phyloP scores from a whole-genome alignment of 1,140 invertebrate genomes.

The Eueides isabella region DNA sequence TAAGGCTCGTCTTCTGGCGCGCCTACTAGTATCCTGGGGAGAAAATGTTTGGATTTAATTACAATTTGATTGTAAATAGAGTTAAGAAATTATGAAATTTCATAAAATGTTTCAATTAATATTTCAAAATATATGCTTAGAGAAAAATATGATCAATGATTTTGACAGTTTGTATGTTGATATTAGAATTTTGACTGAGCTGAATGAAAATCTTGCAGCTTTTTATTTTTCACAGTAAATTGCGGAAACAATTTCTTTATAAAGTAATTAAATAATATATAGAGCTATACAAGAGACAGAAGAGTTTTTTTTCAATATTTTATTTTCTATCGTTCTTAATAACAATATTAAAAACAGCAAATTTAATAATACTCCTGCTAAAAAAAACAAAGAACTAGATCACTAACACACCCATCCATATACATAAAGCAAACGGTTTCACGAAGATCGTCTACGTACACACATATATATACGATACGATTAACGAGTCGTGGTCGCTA shows the following conservation, averaged over 20 bases:
- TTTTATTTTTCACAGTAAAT: neutral
- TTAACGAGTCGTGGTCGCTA: no score
- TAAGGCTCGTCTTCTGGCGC: constrained; percentile 65
- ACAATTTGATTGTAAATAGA: neutral
- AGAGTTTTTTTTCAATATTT: no score
- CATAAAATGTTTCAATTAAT: no score
- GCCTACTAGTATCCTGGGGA: constrained; percentile 63
- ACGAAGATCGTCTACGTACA: neutral
- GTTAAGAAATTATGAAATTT: no score
- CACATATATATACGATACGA: neutral
- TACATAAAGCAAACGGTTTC: neutral
- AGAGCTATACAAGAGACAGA: no score
- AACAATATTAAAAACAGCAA: neutral
- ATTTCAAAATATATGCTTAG: no score
- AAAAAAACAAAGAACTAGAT: neutral
- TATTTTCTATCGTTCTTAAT: neutral
- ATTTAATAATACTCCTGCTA: neutral
- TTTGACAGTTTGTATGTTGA: no score
- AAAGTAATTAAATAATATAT: no score
- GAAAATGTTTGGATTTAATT: constrained; percentile 17
- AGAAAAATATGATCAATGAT: no score
- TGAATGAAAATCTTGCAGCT: neutral
- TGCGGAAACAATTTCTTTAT: neutral
- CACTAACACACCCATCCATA: neutral
- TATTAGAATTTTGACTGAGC: neutral